Evolutionary conservation across 2,888 invertebrate genomes (phyloP).

Genomic region (Rhingia rostrata): DNA sequence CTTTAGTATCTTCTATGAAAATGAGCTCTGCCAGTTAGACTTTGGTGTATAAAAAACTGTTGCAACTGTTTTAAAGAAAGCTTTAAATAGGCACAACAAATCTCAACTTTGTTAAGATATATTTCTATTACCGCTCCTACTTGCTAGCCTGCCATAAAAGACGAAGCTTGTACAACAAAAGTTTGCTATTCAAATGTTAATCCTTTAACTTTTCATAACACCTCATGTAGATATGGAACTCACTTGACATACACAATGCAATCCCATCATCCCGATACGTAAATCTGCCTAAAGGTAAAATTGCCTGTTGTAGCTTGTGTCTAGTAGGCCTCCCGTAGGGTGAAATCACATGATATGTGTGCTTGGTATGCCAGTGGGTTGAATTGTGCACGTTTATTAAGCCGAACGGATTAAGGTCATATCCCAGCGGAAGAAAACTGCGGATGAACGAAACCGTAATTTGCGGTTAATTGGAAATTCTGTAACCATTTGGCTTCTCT

Average conservation of each 20-base stretch:
- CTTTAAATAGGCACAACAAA: too few species aligned
- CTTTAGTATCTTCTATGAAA: too few species aligned
- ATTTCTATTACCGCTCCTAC: too few species aligned
- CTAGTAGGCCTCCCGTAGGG: constrained; percentile 26
- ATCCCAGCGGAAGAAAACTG: constrained; percentile 69
- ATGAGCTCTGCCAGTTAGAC: too few species aligned
- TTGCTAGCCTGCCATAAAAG: too few species aligned
- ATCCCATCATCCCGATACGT: constrained; percentile 18
- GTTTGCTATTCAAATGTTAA: constrained; percentile 1
- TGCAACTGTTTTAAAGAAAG: too few species aligned
- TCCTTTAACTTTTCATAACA: constrained; percentile 21
- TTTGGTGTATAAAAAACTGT: too few species aligned
- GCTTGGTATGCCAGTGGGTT: constrained; percentile 37
- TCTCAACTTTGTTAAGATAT: too few species aligned
- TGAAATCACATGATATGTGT: constrained; percentile 33
- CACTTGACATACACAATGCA: constrained; percentile 34
- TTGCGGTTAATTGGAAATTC: constrained; percentile 74
- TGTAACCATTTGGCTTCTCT: constrained; percentile 63
- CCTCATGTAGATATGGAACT: constrained; percentile 13
- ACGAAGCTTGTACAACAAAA: too few species aligned
- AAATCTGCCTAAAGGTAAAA: constrained; percentile 15
- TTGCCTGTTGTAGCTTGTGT: constrained; percentile 24
- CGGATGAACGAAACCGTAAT: constrained; percentile 70
- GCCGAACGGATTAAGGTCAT: constrained; percentile 68
- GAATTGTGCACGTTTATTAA: constrained; percentile 69